Conservation (phyloP, 2,888 invertebrate genomes). For the Dryadula phaetusa region DNA sequence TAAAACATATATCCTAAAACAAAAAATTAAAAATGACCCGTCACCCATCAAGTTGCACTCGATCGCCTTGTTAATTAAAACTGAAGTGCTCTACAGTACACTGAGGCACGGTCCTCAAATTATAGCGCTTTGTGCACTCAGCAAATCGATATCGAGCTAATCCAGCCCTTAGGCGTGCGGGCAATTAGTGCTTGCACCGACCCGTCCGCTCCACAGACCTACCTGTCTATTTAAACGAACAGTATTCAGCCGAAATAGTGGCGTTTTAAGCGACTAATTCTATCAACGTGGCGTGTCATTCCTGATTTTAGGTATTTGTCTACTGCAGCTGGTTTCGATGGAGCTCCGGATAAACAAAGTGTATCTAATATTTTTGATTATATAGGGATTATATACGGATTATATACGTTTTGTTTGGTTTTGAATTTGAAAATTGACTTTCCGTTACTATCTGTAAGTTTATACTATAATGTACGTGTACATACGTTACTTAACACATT, state of each 20-base stretch:
- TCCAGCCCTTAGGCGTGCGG: slow-evolving; percentile 57
- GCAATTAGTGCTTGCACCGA: slow-evolving; percentile 67
- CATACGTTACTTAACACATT: too few species aligned
- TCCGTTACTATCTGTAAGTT: too few species aligned
- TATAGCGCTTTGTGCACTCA: slow-evolving; percentile 43
- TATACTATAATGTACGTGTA: too few species aligned
- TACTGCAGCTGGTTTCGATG: not conserved
- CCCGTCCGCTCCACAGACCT: slow-evolving; percentile 62
- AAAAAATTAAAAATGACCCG: slow-evolving; percentile 9
- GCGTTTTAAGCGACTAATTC: slow-evolving; percentile 36
- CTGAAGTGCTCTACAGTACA: slow-evolving; percentile 30
- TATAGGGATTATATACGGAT: too few species aligned
- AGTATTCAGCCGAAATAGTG: slow-evolving; percentile 30
- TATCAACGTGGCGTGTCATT: slow-evolving; percentile 16
- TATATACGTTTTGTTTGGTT: too few species aligned
- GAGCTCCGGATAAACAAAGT: not conserved
- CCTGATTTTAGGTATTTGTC: slow-evolving; percentile 22
- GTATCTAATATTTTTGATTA: too few species aligned
- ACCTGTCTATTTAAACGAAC: slow-evolving; percentile 42
- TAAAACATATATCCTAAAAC: slow-evolving; percentile 13
- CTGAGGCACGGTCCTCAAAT: slow-evolving; percentile 34
- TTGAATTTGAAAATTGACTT: too few species aligned
- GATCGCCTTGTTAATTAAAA: slow-evolving; percentile 32
- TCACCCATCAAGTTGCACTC: slow-evolving; percentile 25
- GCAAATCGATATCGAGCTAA: slow-evolving; percentile 59